Conservation (phyloP, 2,797 vertebrate genomes). For the Monodelphis domestica region DNA sequence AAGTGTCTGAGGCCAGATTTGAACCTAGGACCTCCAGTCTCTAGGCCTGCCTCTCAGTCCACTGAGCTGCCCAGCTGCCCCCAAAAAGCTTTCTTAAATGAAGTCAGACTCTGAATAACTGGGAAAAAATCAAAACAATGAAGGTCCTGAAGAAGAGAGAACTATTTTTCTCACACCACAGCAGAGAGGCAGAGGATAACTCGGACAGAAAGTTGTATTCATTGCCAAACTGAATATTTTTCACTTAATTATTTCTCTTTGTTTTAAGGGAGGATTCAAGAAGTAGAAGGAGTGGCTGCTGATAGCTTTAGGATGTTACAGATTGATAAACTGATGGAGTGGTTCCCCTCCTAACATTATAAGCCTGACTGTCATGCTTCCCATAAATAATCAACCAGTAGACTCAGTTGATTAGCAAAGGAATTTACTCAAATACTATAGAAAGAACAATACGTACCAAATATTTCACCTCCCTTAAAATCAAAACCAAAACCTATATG, state of each 20-base stretch:
- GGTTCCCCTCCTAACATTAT: neutral
- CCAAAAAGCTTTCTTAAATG: neutral
- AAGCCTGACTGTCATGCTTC: neutral
- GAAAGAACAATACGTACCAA: neutral
- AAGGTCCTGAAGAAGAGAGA: neutral
- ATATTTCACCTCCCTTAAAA: neutral
- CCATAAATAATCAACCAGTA: neutral
- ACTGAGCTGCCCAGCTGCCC: no score
- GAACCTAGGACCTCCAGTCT: no score
- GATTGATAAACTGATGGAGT: neutral
- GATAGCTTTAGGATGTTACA: neutral
- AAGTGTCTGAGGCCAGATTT: no score
- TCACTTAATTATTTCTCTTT: neutral
- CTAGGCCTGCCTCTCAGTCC: no score
- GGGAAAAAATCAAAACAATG: neutral
- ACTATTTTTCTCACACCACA: neutral
- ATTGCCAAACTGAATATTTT: neutral
- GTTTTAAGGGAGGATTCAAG: neutral
- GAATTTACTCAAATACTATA: neutral
- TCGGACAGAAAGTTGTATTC: neutral
- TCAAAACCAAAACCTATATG: neutral
- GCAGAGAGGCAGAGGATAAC: neutral
- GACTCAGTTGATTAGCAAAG: neutral
- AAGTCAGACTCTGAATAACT: neutral
- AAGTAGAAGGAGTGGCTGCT: neutral